Evolutionary conservation across 2,888 invertebrate genomes (phyloP), one percentile per base, ranked within the genome.

Genomic region (Ophion ventricosus): DNA sequence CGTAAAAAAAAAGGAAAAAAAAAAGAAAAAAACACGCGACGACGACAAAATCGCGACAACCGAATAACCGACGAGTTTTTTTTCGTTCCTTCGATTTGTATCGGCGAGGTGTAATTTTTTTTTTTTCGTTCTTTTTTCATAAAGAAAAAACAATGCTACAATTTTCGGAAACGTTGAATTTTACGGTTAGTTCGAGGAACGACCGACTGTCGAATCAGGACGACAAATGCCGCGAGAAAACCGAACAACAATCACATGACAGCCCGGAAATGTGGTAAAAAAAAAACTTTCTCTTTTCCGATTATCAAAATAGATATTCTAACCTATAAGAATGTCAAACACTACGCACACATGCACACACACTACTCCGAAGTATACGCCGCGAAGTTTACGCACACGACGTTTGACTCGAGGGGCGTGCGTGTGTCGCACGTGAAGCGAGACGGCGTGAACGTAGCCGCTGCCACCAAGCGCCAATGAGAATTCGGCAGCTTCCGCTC

Each of bases 261-360:
- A 90, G 88, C 80, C 76, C 83, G 73, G 80, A 86, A 76, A 82
- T 80, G 75, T 40, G 56, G 66, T 75, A 59, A 83, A 88, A 88
- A 59, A 83, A 88, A 88, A 88, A n/a, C 11, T 77, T 59, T 67
- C 29, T 59, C 67, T 76, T 85, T 87, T 86, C 85, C 86, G 88
- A 90, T 88, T 90, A 87, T 80, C 87, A 90, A 90, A 91, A 88
- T 88, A 88, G 67, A 77, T 86, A 86, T 84, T 86, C 91, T 91
- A 91, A 92, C 91, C 92, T 92, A 75, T 35, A 91, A 78, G 80
- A 59, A 73, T 77, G 75, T 77, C 85, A 87, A 88, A 87, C 85
- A 87, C 87, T 74, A 76, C 69, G 54, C 61, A 83, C 80, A 83
- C 83, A 7, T 1, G 1, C 23, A 20, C 20, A 20, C 23, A 57